Conservation (phyloP, 2,113 vertebrate species). For the Mormyrus iriodes region DNA sequence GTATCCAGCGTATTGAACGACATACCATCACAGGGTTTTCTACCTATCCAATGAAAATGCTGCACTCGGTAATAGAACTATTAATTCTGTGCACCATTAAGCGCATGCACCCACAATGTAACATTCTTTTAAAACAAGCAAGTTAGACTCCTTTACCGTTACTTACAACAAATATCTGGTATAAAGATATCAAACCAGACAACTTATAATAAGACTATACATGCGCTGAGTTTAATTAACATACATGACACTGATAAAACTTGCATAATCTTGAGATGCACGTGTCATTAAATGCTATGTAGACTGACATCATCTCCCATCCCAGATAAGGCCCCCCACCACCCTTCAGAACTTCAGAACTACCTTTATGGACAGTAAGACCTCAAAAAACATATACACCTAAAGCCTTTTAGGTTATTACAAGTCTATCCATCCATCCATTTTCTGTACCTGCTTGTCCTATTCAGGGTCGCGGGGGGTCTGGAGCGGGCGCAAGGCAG, state of each 20-base stretch:
- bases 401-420: not conserved
- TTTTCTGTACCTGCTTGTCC: too few relatives aligned
- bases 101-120: not conserved
- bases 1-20: conserved; percentile 36
- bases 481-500: too few relatives aligned
- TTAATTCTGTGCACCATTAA: not conserved
- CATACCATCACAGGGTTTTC: not conserved
- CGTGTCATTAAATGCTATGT: not conserved
- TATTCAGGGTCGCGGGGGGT: too few relatives aligned
- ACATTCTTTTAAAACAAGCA: not conserved
- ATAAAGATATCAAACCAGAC: not conserved
- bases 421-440: too few relatives aligned
- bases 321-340: not conserved
- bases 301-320: not conserved
- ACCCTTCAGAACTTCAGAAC: not conserved
- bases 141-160: not conserved
- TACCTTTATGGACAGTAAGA: not conserved
- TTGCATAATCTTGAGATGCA: not conserved
- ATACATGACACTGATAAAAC: not conserved
- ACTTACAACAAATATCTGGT: not conserved
- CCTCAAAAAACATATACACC: not conserved
- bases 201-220: not conserved
- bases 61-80: not conserved
- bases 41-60: not conserved
- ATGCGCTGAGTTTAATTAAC: not conserved